These are phyloP conservation scores for Ptychobarbus kaznakovi DNA, from an alignment of 2,797 vertebrate genomes.

Conservation along the genomic window DNA sequence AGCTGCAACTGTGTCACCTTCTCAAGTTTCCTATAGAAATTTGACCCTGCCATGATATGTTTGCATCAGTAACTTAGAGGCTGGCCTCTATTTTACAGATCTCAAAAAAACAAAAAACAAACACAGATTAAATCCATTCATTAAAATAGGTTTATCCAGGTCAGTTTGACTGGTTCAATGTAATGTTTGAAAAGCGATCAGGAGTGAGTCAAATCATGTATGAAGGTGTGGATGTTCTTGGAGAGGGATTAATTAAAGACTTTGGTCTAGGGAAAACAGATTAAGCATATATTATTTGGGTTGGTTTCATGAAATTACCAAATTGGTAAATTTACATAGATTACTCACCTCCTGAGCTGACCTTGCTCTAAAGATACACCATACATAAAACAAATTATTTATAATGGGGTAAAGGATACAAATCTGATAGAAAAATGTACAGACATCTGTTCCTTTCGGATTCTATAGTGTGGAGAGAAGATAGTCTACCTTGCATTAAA, in stretches of 20 bases:
- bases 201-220: conserved; percentile 42
- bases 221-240: conserved; percentile 44
- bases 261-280: conserved; percentile 53
- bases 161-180: not conserved
- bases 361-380: conserved; percentile 41
- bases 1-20: conserved; percentile 14
- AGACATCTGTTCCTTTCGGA: not conserved
- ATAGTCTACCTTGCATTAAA: conserved; percentile 19
- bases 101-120: not conserved
- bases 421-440: not conserved
- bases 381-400: conserved; percentile 11
- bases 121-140: not conserved
- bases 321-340: conserved; percentile 48
- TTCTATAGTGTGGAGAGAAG: not conserved
- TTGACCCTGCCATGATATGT: not conserved
- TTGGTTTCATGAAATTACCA: conserved; percentile 53
- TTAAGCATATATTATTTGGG: conserved; percentile 50
- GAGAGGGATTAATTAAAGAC: conserved; percentile 57
- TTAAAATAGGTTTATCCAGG: conserved; percentile 5
- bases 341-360: conserved; percentile 35
- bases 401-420: not conserved
- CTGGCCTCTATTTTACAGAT: not conserved
- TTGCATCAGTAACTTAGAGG: not conserved
- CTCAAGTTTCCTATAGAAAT: conserved; percentile 14
- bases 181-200: conserved; percentile 37